A percentile compares a stretch with the other conserved stretches of the same genome.
Evolutionary conservation across 1,140 invertebrate species (phyloP).

Genomic region (Chrysomallon squamiferum): DNA sequence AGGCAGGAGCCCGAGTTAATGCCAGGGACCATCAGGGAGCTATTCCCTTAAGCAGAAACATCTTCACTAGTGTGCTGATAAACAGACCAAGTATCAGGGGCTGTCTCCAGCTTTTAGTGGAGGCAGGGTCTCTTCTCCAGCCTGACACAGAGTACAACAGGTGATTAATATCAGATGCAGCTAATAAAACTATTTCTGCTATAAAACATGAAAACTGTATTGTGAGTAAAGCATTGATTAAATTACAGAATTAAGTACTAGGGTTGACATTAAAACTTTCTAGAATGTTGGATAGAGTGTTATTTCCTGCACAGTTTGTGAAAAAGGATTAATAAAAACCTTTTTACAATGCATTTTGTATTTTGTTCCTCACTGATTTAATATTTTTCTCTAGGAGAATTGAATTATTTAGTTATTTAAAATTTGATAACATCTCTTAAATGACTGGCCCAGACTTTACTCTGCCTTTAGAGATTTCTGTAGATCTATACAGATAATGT

Average conservation of each 20-base stretch:
- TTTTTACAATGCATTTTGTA: no score
- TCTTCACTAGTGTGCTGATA: constrained; percentile 1
- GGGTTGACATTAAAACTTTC: neutral
- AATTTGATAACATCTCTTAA: no score
- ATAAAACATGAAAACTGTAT: neutral
- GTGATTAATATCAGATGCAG: neutral
- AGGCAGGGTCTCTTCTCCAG: neutral
- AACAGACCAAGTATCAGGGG: neutral
- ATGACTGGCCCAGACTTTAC: no score
- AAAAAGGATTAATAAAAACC: no score
- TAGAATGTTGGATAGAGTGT: neutral
- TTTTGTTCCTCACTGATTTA: no score
- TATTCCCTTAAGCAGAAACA: constrained; percentile 2
- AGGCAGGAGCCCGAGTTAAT: constrained; percentile 1
- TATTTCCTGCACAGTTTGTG: neutral
- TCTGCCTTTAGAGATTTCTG: no score
- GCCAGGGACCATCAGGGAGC: neutral
- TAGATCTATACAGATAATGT: no score
- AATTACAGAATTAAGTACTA: neutral
- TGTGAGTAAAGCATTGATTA: neutral
- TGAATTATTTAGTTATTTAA: no score
- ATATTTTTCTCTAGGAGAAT: no score
- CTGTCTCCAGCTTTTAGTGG: constrained; percentile 1
- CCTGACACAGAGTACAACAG: neutral
- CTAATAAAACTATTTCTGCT: neutral